Percentiles rank a stretch among this genome's conserved stretches.
Conservation (phyloP, 1,140 invertebrate genomes). For the Orius insidiosus region DNA sequence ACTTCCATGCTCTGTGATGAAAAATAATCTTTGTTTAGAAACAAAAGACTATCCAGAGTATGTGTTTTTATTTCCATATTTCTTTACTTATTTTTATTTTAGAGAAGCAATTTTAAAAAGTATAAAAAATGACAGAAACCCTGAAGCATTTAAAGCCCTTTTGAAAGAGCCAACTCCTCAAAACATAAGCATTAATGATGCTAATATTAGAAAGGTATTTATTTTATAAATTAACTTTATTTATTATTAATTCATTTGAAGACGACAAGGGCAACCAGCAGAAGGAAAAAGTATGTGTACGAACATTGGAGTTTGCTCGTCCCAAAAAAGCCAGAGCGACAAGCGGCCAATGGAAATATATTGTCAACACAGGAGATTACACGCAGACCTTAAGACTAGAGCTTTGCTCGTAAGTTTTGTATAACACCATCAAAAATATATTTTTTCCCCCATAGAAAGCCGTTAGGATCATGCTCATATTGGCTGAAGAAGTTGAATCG, state of each 20-base stretch:
- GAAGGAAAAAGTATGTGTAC: conserved; percentile 58
- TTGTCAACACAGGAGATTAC: conserved; percentile 71
- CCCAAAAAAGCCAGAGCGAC: conserved; percentile 66
- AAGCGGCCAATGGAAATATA: conserved; percentile 69
- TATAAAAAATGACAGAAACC: conserved; percentile 28
- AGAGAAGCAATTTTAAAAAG: conserved; percentile 61
- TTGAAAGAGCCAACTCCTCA: conserved; percentile 23
- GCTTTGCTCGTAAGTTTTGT: conserved; percentile 54
- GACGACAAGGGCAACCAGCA: conserved; percentile 31
- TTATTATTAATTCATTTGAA: too few species aligned
- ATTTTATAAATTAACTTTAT: neutral
- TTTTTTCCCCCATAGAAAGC: conserved; percentile 42
- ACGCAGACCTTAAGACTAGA: conserved; percentile 66
- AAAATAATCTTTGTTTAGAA: conserved; percentile 44
- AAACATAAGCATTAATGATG: conserved; percentile 37
- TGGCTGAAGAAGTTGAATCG: conserved; percentile 62
- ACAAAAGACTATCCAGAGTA: conserved; percentile 60
- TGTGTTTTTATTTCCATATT: conserved; percentile 25
- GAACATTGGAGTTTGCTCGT: conserved; percentile 61
- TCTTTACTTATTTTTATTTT: conserved; percentile 15
- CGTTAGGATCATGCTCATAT: conserved; percentile 56
- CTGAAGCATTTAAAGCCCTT: conserved; percentile 3
- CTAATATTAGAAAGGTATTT: conserved; percentile 9
- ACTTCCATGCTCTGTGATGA: neutral
- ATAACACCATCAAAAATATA: conserved; percentile 8